Base-by-base conservation (phyloP, 2,113 vertebrate genomes). In the Steatornis caripensis region DNA sequence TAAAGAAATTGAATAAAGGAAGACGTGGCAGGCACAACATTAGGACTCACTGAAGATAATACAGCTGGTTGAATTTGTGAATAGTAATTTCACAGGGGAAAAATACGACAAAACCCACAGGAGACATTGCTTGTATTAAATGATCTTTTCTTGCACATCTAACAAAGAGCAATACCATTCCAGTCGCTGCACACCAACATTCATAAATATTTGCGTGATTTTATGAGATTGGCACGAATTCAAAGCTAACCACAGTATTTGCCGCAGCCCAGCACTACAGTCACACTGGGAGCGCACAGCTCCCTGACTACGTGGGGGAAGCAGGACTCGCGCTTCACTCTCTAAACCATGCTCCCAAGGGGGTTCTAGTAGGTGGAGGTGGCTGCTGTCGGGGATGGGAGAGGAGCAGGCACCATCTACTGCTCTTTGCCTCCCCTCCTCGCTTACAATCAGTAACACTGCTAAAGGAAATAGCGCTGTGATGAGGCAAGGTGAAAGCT, bases 371-470 rank as follows among this genome's bases (percentile, higher is more conserved):
- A 37, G 45, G 30, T 6, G 18, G n/a, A 37, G 10, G 11, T 13
- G 66, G n/a, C 49, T 70, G 60, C 43, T 37, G 9, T 2, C 0
- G 0, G 29, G 15, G 10, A 12, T 13, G 34, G 43, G 36, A 83
- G 29, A 60, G 32, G n/a, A 17, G 3, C 46, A 69, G 49, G 32
- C 46, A 53, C 29, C 29, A 19, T 15, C 22, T 5, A 0, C 72
- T 36, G 39, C 65, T 37, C 29, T 54, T 24, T 66, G 60, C 64
- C 49, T 69, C 24, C 54, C n/a, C 41, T 78, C 16, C 45, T 62
- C 60, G 3, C 41, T 34, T 6, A 1, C 0, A 11, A 17, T 12
- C 34, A 27, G 18, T 18, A 18, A 12, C 2, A 5, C 32, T 23
- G 10, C 24, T 13, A 3, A 24, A 71, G 53, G 74, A 46, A 30